Base-by-base conservation (phyloP, 2,888 invertebrate species). In the Flexamia atlantica region DNA sequence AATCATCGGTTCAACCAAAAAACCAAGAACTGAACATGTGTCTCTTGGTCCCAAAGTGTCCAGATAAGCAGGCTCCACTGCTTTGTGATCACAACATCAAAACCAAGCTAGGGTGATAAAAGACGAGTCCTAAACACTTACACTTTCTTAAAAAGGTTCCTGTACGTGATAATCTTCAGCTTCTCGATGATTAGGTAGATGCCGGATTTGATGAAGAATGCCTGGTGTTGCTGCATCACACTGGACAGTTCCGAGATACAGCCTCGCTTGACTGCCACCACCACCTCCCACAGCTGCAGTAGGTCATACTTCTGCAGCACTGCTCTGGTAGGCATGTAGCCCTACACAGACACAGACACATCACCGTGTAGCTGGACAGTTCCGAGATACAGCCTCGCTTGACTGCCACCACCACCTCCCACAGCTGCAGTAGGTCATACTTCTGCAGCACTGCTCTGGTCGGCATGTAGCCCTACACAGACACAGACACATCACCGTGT, bases 171-270 rank as follows among this genome's bases (percentile, higher is more conserved):
- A 83, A 97, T 96, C 90, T 98, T 98, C 12, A 99, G 91, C 90
- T 99, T 99, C 89, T 99, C 99, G 23, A 99, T 95, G 88, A 99
- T 97, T 82, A 99, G 92, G 91, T 98, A 99, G 88, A 99, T 98
- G n/a, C 99, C 99, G 88, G 96, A 97, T 88, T 95, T 95, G 83
- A 99, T 98, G 88, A 99, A 98, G 90, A 99, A 99, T 3, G 93
- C 92, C 90, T 98, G 98, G 88, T 99, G 95, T 76, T 94, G 93
- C 85, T 95, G 94, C 92, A 99, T 95, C 0, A 97, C 95, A 87
- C 93, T 92, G 88, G 97, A 97, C 85, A 99, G 95, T 82, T 94
- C 93, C 86, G 94, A 92, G 20, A 99, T 91, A 90, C 99, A 96
- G 7, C 99, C 99, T 88, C 96, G 95, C 90, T 96, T 97, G 0